Evolutionary conservation across 1,140 invertebrate species (phyloP), one percentile per base, ranked within the genome.

Genomic region (Apis mellifera): DNA sequence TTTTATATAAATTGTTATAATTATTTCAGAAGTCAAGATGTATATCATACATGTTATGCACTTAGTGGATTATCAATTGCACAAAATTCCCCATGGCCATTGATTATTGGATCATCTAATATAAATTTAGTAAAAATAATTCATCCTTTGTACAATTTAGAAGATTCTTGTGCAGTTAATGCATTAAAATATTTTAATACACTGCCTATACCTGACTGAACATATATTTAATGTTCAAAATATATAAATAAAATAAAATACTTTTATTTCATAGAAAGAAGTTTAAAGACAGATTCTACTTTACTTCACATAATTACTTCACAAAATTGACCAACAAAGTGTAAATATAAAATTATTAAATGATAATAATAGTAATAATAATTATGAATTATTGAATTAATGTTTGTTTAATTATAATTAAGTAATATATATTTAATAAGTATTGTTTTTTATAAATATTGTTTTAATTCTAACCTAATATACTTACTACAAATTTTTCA

Each of bases 21-120:
- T 92, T 89, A 77, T 90, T 96, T 82, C 94, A 98, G 97, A 93
- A 95, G 95, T 73, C 94, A 96, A 86, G 99, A 99, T 94, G 96
- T 97, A 78, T 99, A 99, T 93, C 99, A 99, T 91, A 99, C 98
- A 1, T 99, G 99, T 94, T 99, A 99, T 91, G 97, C 97, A 5
- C 93, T 99, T 7, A 98, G 98, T 95, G 99, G 99, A n/a, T 94
- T 99, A 26, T 98, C 98, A 32, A 95, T 99, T 74, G 97, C 98
- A 54, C 99, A 99, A 94, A 97, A 99, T 95, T 97, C 96, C 65
- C 94, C 95, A 60, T 93, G 92, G 65, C 93, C 94, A 55, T 86
- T 91, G 73, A 89, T 94, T 59, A 82, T 94, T 70, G 92, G 91
- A 57, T 66, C 72, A 17, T 73, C 81, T 23, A 54, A 85, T 9